phyloP scores from a whole-genome alignment of 2,797 vertebrate genomes.

The Neopelma chrysocephalum region DNA sequence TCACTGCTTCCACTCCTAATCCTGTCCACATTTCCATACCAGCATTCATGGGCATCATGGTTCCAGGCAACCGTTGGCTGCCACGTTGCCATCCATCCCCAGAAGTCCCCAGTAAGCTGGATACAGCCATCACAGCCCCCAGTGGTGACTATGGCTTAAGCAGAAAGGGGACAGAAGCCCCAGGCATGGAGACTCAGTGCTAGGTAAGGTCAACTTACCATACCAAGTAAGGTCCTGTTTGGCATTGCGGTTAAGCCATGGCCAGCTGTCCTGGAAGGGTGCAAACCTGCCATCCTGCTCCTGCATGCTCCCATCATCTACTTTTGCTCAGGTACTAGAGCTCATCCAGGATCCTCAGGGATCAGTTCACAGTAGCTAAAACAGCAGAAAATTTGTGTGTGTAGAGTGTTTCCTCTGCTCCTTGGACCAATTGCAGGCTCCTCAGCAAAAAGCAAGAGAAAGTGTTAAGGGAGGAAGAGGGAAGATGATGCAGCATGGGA shows the following conservation, averaged over 20 bases:
- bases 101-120: background rate
- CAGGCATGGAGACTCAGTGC: background rate
- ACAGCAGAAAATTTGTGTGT: background rate
- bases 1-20: background rate
- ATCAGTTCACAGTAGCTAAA: background rate
- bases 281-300: background rate
- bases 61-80: background rate
- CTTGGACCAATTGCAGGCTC: background rate
- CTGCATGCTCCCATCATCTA: background rate
- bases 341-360: accelerated
- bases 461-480: background rate
- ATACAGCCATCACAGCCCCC: background rate
- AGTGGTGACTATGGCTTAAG: background rate
- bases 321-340: background rate
- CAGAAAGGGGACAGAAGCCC: background rate
- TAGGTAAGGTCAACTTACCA: background rate
- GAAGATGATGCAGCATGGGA: background rate
- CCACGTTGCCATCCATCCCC: background rate
- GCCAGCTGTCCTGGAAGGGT: background rate
- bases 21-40: background rate
- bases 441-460: background rate
- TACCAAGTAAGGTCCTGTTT: background rate
- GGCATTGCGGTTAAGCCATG: background rate
- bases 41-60: background rate
- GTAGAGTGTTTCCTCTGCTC: background rate